Evolutionary conservation across 1,140 invertebrate species (phyloP), one percentile per base, ranked within the genome.

Genomic region (Carcinoscorpius rotundicauda): DNA sequence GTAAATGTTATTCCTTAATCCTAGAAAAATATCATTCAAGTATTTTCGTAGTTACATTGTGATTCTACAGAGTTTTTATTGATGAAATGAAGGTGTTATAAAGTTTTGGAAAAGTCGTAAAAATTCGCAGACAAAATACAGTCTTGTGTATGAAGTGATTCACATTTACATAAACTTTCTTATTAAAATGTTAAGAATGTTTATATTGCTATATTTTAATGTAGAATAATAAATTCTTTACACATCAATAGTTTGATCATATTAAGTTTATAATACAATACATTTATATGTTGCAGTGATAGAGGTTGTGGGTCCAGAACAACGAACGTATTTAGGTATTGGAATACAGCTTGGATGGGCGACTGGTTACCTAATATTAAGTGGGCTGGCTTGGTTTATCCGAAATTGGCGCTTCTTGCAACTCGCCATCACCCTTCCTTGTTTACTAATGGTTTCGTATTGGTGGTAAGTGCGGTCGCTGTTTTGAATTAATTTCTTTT

Each of bases 261-360:
- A 29, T 29, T 29, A 29, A 29, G 29, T 29, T 29, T 29, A 29
- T 29, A 29, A 29, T 29, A 29, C 29, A 29, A 29, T 29, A 29
- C 29, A 29, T 6, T 69, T 51, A 66, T 49, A 64, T 68, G 62
- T 80, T 79, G 52, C 71, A 87, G 88, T 86, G 64, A 80, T 91
- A 74, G 89, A 93, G 78, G 87, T 89, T 83, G 87, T 91, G n/a
- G 87, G 88, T 3, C 84, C 87, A 0, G 78, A 80, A 55, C 87
- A 86, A 73, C 81, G 90, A 55, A 81, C 86, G 55, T 79, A 87
- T 57, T 86, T 87, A 59, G 88, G 88, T 10, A 85, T 88, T 58
- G 83, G 85, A 4, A 84, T 83, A 71, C 86, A 87, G 78, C 81
- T 87, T 75, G 88, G 88, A 74, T 92, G 91, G 76, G 86, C 87